phyloP scores from a whole-genome alignment of 2,797 vertebrate genomes.

The Anas bernieri region DNA sequence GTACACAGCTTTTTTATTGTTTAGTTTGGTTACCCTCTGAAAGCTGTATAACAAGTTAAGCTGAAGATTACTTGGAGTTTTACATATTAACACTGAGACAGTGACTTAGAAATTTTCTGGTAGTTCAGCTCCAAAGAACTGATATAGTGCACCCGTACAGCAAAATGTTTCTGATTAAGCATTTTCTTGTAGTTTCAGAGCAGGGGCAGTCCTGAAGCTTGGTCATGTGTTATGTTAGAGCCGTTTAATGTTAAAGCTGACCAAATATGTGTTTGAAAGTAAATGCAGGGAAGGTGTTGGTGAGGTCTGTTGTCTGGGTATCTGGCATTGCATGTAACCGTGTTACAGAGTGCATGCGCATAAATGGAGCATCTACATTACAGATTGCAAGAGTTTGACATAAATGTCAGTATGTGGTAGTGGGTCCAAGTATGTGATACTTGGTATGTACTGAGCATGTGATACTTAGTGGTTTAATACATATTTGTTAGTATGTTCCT shows the following conservation, averaged over 20 bases:
- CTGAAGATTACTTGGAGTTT: neutral
- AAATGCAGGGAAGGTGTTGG: neutral
- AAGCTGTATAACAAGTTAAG: neutral
- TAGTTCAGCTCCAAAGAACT: neutral
- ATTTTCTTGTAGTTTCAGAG: neutral
- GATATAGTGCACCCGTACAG: neutral
- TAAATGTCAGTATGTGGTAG: neutral
- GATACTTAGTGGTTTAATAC: neutral
- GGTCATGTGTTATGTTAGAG: neutral
- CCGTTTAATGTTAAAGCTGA: neutral
- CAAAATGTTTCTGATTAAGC: neutral
- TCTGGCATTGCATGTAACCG: neutral
- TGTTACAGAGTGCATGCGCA: rapidly evolving
- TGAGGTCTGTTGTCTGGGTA: neutral
- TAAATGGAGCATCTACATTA: neutral
- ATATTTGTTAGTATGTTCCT: neutral
- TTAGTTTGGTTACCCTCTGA: neutral
- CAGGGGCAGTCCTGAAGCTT: neutral
- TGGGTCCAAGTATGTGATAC: neutral
- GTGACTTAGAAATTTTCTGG: neutral
- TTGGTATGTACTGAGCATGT: neutral
- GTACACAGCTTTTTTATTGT: neutral
- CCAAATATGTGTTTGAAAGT: neutral
- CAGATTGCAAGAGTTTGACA: neutral
- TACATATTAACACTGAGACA: neutral